phyloP scores from a whole-genome alignment of 1,140 invertebrate species.

The Grapholita molesta region DNA sequence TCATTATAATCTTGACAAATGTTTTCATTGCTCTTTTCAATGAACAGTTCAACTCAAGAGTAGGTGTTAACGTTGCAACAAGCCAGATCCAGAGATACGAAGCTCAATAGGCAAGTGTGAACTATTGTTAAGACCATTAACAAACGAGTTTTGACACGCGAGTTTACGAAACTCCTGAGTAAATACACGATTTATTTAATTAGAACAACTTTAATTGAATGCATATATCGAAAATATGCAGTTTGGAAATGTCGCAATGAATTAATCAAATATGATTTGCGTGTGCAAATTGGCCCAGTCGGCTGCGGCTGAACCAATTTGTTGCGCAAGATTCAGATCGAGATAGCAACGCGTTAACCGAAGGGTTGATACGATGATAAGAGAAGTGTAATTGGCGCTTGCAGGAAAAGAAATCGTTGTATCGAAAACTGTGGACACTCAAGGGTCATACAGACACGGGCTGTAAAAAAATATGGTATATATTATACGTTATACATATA shows the following conservation, averaged over 20 bases:
- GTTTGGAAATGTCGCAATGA: constrained; percentile 35
- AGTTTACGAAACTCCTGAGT: constrained; percentile 66
- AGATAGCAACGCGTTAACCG: background rate
- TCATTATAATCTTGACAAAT: constrained; percentile 16
- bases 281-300: constrained; percentile 24
- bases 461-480: no score
- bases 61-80: constrained; percentile 14
- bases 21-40: constrained; percentile 17
- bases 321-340: constrained; percentile 4
- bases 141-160: constrained; percentile 68
- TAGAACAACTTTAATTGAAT: constrained; percentile 56
- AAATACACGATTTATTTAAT: constrained; percentile 64
- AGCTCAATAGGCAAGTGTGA: constrained; percentile 66
- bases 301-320: constrained; percentile 16
- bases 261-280: constrained; percentile 52
- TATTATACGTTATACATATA: no score
- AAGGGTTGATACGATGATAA: constrained; percentile 9
- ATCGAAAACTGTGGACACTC: background rate
- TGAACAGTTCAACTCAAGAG: constrained; percentile 2
- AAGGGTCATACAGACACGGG: background rate
- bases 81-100: constrained; percentile 58
- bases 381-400: background rate
- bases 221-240: constrained; percentile 36
- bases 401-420: background rate
- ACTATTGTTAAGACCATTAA: constrained; percentile 57